Conservation (phyloP, 2,888 invertebrate genomes). For the Melanostoma mellinum region DNA sequence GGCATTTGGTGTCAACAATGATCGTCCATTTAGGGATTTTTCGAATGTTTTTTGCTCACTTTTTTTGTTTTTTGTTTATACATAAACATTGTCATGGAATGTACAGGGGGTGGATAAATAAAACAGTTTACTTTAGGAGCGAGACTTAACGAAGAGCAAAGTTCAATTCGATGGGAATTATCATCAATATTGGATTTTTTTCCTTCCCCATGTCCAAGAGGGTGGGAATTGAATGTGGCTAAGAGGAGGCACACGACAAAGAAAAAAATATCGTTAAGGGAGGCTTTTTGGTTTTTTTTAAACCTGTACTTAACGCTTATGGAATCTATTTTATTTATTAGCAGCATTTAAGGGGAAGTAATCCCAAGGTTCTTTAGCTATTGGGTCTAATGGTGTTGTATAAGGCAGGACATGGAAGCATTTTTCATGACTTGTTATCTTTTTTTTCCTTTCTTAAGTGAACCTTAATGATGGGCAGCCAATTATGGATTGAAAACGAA, state of each 20-base stretch:
- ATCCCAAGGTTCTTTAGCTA: conserved; percentile 21
- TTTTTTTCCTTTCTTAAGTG: too few relatives aligned
- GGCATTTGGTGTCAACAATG: conserved; percentile 57
- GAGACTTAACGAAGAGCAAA: conserved; percentile 50
- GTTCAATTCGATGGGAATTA: conserved; percentile 39
- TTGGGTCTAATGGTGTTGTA: background rate
- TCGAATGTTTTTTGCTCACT: too few relatives aligned
- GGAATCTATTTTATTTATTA: conserved; percentile 22
- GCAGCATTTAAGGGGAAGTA: conserved; percentile 22
- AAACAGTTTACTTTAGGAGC: conserved; percentile 35
- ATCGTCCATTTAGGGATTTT: conserved; percentile 31
- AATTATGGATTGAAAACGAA: too few relatives aligned
- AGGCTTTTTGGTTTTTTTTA: background rate
- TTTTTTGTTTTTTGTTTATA: conserved; percentile 1
- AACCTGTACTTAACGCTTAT: background rate
- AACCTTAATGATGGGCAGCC: too few relatives aligned
- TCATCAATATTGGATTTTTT: conserved; percentile 17
- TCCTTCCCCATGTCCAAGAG: conserved; percentile 4
- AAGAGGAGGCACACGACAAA: background rate
- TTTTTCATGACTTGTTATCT: too few relatives aligned
- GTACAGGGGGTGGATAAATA: background rate
- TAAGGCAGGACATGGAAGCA: too few relatives aligned
- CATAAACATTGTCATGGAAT: too few relatives aligned
- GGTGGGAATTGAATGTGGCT: background rate
- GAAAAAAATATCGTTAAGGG: conserved; percentile 13